These are phyloP conservation scores for Drosophila anceps DNA, from an alignment of 2,888 invertebrate species.

Conservation along the genomic window DNA sequence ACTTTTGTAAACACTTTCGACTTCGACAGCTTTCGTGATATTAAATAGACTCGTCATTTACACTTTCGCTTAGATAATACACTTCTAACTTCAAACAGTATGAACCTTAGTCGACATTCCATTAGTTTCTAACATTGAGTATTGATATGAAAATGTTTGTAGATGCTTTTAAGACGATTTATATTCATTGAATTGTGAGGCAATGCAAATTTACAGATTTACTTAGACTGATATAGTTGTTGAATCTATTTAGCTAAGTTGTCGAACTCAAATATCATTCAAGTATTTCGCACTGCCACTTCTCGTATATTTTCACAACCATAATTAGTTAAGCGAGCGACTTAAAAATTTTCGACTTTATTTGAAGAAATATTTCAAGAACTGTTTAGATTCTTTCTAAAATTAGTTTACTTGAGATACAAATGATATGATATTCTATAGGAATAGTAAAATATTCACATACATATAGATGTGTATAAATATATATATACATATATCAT, in stretches of 20 bases:
- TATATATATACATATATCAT: neutral
- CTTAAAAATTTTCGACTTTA: conserved; percentile 44
- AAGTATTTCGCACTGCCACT: conserved; percentile 14
- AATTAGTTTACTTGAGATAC: conserved; percentile 35
- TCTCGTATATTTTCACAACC: conserved; percentile 80
- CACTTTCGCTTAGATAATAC: conserved; percentile 20
- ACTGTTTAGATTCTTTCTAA: conserved; percentile 3
- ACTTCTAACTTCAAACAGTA: conserved; percentile 13
- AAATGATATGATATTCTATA: conserved; percentile 57
- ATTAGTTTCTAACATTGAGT: conserved; percentile 16
- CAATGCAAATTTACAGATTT: conserved; percentile 31
- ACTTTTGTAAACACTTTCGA: conserved; percentile 35
- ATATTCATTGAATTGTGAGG: neutral
- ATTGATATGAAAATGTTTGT: conserved; percentile 44
- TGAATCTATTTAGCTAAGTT: conserved; percentile 17
- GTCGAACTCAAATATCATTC: conserved; percentile 6
- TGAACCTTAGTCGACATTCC: conserved; percentile 2
- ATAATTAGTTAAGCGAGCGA: conserved; percentile 85
- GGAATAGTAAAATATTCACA: conserved; percentile 23
- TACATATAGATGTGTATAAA: neutral
- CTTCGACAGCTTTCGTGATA: conserved; percentile 14
- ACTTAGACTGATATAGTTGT: conserved; percentile 21
- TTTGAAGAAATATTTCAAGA: conserved; percentile 19
- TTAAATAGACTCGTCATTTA: conserved; percentile 20
- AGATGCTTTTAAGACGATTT: neutral